Percentiles rank a stretch among this genome's conserved stretches.
phyloP scores from a whole-genome alignment of 2,113 vertebrate species.

The Tachysurus vachellii region DNA sequence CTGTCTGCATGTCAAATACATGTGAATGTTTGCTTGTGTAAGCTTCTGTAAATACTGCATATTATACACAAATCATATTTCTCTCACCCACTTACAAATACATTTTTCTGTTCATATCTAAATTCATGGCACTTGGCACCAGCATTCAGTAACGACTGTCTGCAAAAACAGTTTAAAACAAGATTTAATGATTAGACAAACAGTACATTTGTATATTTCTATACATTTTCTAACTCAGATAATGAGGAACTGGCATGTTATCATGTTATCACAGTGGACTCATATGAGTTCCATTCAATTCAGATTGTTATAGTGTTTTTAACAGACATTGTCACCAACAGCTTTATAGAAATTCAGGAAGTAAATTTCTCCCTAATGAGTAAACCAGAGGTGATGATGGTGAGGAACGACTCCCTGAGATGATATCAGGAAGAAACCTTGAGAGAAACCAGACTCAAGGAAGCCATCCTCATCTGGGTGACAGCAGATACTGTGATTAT shows the following conservation, averaged over 20 bases:
- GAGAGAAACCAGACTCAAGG: too few species aligned
- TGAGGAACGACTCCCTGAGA: too few species aligned
- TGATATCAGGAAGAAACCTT: too few species aligned
- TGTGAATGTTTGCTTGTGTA: slow-evolving; percentile 14
- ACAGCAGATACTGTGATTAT: too few species aligned
- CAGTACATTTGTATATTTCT: background rate
- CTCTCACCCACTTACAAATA: slow-evolving; percentile 2
- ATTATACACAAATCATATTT: background rate
- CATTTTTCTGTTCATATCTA: background rate
- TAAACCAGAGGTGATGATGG: too few species aligned
- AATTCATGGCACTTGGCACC: background rate
- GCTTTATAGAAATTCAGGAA: too few species aligned
- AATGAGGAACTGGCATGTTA: background rate
- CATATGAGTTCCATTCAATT: background rate
- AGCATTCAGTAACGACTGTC: background rate
- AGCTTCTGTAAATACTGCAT: background rate
- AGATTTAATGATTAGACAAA: background rate
- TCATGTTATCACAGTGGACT: background rate
- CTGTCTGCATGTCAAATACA: slow-evolving; percentile 17
- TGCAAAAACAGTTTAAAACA: background rate
- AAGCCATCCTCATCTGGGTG: too few species aligned
- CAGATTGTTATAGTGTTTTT: too few species aligned
- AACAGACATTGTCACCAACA: too few species aligned
- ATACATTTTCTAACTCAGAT: background rate
- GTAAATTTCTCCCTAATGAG: too few species aligned